phyloP scores from a whole-genome alignment of 2,113 vertebrate species.

The Morone saxatilis region DNA sequence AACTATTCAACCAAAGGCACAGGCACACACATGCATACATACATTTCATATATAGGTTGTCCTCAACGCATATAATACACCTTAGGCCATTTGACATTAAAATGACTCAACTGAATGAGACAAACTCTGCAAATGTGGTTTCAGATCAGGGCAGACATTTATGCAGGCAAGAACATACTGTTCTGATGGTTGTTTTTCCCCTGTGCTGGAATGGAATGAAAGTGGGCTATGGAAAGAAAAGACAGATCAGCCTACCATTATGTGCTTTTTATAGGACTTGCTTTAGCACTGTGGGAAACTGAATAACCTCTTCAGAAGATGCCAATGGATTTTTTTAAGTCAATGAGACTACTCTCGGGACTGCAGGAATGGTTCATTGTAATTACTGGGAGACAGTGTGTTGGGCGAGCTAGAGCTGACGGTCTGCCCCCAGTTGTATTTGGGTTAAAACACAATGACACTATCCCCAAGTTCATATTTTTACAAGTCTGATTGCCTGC shows the following conservation, averaged over 20 bases:
- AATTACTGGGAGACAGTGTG: background rate
- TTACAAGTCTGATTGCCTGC: background rate
- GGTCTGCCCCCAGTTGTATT: background rate
- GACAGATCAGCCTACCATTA: constrained; percentile 31
- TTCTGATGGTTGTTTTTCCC: constrained; percentile 68
- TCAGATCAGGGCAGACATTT: constrained; percentile 31
- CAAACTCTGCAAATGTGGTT: constrained; percentile 25
- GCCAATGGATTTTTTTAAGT: constrained; percentile 50
- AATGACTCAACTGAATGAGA: constrained; percentile 20
- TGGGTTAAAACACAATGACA: background rate
- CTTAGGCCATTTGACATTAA: constrained; percentile 13
- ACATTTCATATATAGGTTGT: background rate
- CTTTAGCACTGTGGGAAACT: constrained; percentile 50
- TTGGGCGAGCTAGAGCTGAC: background rate
- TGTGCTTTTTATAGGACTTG: constrained; percentile 28
- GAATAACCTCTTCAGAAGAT: constrained; percentile 46
- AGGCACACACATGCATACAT: background rate
- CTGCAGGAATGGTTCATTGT: constrained; percentile 29
- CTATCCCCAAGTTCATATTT: background rate
- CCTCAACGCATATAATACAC: too few species aligned
- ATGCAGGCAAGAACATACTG: constrained; percentile 67
- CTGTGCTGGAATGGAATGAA: constrained; percentile 64
- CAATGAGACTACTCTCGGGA: constrained; percentile 16
- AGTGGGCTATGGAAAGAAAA: constrained; percentile 66
- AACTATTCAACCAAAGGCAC: background rate